Conservation (phyloP, 2,888 invertebrate species). For the Pammene aurita region DNA sequence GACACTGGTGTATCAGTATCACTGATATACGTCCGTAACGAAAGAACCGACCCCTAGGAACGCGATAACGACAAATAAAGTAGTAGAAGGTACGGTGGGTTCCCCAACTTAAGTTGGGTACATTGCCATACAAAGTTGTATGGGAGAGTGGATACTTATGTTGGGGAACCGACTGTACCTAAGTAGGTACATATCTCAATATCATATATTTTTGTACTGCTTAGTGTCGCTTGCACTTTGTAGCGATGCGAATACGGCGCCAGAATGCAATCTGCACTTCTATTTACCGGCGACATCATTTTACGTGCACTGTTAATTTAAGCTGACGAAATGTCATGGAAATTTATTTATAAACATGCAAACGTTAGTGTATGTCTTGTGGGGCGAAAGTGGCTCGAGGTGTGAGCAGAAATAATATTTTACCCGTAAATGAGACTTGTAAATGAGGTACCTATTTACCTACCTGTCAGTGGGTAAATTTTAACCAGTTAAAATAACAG, state of each 20-base stretch:
- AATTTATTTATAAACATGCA: conserved; percentile 36
- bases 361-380: conserved; percentile 3
- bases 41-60: no score
- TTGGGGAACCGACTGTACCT: no score
- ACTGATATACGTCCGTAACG: not conserved
- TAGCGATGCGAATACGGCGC: not conserved
- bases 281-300: conserved; percentile 31
- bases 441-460: not conserved
- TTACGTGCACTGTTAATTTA: conserved; percentile 32
- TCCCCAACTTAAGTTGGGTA: no score
- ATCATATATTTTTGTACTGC: not conserved
- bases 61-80: no score
- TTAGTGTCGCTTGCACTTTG: not conserved
- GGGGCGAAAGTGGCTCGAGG: conserved; percentile 13
- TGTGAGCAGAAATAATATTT: conserved; percentile 1
- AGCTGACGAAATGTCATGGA: conserved; percentile 31
- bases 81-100: no score
- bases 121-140: no score
- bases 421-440: not conserved
- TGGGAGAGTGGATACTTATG: no score
- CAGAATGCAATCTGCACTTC: conserved; percentile 33
- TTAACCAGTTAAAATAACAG: no score
- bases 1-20: not conserved
- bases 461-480: not conserved
- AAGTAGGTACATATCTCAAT: no score